Evolutionary conservation across 35 echinoderm and acorn worm genomes (phyloP).

Genomic region (Strongylocentrotus purpuratus): DNA sequence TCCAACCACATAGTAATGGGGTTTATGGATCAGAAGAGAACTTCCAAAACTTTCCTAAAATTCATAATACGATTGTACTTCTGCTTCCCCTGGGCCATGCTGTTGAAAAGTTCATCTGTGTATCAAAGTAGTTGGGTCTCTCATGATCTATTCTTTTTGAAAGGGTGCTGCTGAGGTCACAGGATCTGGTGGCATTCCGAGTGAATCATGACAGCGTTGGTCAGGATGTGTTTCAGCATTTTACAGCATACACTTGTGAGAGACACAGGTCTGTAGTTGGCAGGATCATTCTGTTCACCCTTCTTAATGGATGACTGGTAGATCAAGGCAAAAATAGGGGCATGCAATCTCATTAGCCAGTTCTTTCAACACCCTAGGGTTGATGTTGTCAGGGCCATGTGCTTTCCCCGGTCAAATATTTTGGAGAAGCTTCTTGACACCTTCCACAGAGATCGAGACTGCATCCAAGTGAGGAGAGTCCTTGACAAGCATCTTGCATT

Average conservation of each 20-base stretch:
- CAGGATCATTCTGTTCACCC: not conserved
- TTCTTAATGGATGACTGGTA: constrained; percentile 14
- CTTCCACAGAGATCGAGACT: constrained; percentile 10
- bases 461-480: not conserved
- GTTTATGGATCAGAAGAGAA: constrained; percentile 36
- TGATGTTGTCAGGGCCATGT: constrained; percentile 60
- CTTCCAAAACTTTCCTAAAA: constrained; percentile 49
- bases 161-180: not conserved
- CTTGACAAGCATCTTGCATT: not conserved
- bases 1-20: constrained; percentile 43
- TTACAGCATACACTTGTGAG: too few relatives aligned
- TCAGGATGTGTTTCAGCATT: not conserved
- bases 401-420: constrained; percentile 60
- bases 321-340: constrained; percentile 51
- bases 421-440: constrained; percentile 53
- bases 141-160: not conserved
- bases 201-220: not conserved
- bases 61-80: not conserved
- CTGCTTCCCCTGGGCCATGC: not conserved
- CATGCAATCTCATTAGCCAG: constrained; percentile 34
- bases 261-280: too few relatives aligned
- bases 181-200: not conserved
- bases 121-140: not conserved
- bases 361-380: constrained; percentile 55
- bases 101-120: not conserved